phyloP scores from a whole-genome alignment of 2,113 vertebrate genomes.

The Elgaria multicarinata region DNA sequence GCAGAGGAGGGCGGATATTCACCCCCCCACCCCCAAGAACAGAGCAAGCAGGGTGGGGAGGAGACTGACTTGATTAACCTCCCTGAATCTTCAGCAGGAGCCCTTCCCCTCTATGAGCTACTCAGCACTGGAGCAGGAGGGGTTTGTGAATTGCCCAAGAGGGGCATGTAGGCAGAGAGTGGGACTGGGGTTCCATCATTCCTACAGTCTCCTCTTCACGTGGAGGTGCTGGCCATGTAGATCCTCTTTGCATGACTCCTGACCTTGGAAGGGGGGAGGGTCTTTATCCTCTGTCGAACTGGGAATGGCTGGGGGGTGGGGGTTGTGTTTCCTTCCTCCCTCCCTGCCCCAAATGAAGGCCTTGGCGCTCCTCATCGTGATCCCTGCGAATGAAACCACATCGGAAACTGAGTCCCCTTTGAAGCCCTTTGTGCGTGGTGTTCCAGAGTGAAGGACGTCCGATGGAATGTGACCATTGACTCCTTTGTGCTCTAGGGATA shows the following conservation, averaged over 20 bases:
- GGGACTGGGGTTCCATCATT: not conserved
- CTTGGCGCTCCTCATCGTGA: too few relatives aligned
- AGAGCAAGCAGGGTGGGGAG: too few relatives aligned
- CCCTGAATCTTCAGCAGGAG: too few relatives aligned
- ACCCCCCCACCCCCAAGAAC: too few relatives aligned
- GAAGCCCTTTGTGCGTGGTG: not conserved
- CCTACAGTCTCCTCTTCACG: not conserved
- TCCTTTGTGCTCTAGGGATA: slow-evolving; percentile 81
- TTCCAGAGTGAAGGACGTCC: not conserved
- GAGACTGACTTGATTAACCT: too few relatives aligned
- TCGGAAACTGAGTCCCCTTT: not conserved
- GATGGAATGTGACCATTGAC: not conserved
- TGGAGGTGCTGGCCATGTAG: not conserved
- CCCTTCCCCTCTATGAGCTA: too few relatives aligned
- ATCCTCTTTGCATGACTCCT: not conserved
- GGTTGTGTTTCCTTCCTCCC: not conserved
- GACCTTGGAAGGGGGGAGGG: not conserved
- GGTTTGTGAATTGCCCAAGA: too few relatives aligned
- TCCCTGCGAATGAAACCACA: fast-evolving
- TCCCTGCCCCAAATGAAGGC: not conserved
- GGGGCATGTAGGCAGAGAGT: too few relatives aligned
- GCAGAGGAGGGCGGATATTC: too few relatives aligned
- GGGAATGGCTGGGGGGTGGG: too few relatives aligned
- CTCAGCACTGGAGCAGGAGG: too few relatives aligned
- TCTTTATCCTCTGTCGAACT: too few relatives aligned